These are phyloP conservation scores for Liodrosophila aerea DNA, from an alignment of 2,888 invertebrate species.

Conservation along the genomic window DNA sequence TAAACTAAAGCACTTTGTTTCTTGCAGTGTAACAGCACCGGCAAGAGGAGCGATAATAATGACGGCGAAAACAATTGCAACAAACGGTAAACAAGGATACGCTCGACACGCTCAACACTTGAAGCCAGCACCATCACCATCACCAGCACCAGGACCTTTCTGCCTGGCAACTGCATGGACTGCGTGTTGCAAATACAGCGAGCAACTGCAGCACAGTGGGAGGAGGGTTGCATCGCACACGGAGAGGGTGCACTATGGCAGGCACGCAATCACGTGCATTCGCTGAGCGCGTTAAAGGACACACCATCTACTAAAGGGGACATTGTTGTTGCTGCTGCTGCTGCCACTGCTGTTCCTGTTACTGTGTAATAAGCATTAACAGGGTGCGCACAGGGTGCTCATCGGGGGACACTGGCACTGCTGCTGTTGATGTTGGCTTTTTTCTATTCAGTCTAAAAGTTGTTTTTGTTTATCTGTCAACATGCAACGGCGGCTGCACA, in stretches of 20 bases:
- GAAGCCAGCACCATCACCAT: constrained; percentile 35
- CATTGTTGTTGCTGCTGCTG: constrained; percentile 59
- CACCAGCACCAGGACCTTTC: no score
- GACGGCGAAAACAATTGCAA: constrained; percentile 74
- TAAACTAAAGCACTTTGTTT: no score
- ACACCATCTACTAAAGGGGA: constrained; percentile 9
- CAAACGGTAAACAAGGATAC: constrained; percentile 75
- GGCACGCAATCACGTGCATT: constrained; percentile 72
- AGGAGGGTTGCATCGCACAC: constrained; percentile 9
- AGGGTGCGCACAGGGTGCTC: constrained; percentile 57
- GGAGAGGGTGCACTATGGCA: constrained; percentile 40
- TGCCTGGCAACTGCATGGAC: neutral
- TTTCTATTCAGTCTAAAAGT: constrained; percentile 67
- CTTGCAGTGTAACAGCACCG: constrained; percentile 11
- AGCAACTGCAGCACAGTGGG: neutral
- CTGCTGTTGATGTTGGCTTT: constrained; percentile 35
- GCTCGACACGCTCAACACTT: constrained; percentile 75
- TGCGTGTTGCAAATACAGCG: neutral
- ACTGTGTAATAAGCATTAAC: constrained; percentile 76
- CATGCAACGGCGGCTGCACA: constrained; percentile 64
- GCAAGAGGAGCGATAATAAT: constrained; percentile 61
- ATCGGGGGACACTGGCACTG: neutral
- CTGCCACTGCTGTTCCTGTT: constrained; percentile 60
- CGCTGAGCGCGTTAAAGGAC: constrained; percentile 33
- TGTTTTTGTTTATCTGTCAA: constrained; percentile 78